Conservation (phyloP, 2,888 invertebrate species). For the Oasisia sp. region DNA sequence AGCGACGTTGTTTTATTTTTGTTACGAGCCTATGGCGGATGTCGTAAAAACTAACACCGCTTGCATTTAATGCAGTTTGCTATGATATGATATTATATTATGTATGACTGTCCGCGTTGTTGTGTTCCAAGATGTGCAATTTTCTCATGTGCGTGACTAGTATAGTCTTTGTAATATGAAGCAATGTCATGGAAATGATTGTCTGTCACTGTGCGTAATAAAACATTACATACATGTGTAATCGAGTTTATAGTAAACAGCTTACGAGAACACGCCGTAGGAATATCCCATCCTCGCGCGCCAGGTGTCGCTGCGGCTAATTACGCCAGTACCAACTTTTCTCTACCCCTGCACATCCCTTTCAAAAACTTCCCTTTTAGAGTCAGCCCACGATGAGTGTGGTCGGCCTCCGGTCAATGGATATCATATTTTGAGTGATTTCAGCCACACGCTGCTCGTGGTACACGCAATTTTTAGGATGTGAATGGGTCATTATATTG, state of each 20-base stretch:
- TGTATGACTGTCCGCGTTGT: not conserved
- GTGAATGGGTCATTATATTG: too few relatives aligned
- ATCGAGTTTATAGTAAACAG: not conserved
- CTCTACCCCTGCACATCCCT: too few relatives aligned
- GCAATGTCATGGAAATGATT: not conserved
- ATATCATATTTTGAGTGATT: too few relatives aligned
- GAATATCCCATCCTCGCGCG: not conserved
- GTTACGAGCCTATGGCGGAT: not conserved
- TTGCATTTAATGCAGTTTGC: slow-evolving; percentile 11
- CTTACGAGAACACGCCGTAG: not conserved
- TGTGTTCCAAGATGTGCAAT: not conserved
- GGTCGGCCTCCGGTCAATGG: too few relatives aligned
- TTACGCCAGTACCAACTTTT: too few relatives aligned
- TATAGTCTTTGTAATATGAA: not conserved
- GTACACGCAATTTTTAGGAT: too few relatives aligned
- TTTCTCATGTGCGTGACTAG: not conserved
- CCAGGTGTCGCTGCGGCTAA: too few relatives aligned
- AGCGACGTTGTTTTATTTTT: not conserved
- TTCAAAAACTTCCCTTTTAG: too few relatives aligned
- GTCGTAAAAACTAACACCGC: not conserved
- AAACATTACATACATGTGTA: not conserved
- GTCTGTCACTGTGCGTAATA: not conserved
- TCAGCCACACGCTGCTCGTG: too few relatives aligned
- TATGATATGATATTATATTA: not conserved
- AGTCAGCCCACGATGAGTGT: too few relatives aligned